Evolutionary conservation across 2,113 vertebrate genomes (phyloP).

Genomic region (Platichthys stellatus): DNA sequence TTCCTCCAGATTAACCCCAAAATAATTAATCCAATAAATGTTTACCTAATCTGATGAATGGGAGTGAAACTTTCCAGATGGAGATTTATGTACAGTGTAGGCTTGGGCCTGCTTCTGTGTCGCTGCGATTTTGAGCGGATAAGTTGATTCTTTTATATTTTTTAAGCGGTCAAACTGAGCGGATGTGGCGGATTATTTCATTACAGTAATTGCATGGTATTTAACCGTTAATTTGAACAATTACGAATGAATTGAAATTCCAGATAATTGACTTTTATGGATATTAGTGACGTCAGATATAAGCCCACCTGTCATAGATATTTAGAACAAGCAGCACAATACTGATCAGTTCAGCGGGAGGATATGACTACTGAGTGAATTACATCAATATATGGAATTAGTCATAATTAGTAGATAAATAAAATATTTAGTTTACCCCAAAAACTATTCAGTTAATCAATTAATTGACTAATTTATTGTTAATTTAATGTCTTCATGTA

Average conservation of each 20-base stretch:
- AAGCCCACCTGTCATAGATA: conserved; percentile 40
- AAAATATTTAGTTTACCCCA: not conserved
- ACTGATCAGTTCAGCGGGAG: not conserved
- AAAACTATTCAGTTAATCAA: not conserved
- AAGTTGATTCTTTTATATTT: conserved; percentile 17
- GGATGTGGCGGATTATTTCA: conserved; percentile 68
- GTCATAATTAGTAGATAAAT: not conserved
- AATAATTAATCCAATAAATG: conserved; percentile 75
- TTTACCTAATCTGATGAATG: conserved; percentile 74
- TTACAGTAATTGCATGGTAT: conserved; percentile 68
- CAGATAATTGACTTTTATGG: conserved; percentile 50
- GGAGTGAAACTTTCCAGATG: conserved; percentile 72
- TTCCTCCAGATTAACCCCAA: conserved; percentile 53
- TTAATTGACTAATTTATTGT: not conserved
- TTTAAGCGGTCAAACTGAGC: conserved; percentile 39
- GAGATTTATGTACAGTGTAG: conserved; percentile 50
- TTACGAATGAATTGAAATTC: conserved; percentile 42
- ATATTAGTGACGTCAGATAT: conserved; percentile 42
- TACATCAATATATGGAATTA: not conserved
- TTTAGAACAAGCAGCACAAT: conserved; percentile 18
- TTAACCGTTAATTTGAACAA: conserved; percentile 62
- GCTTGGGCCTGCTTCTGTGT: conserved; percentile 41
- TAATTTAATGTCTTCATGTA: not conserved
- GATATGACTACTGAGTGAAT: not conserved
- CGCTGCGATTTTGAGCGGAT: conserved; percentile 35